Evolutionary conservation across 2,113 vertebrate genomes (phyloP).

Genomic region (Lycaon pictus): DNA sequence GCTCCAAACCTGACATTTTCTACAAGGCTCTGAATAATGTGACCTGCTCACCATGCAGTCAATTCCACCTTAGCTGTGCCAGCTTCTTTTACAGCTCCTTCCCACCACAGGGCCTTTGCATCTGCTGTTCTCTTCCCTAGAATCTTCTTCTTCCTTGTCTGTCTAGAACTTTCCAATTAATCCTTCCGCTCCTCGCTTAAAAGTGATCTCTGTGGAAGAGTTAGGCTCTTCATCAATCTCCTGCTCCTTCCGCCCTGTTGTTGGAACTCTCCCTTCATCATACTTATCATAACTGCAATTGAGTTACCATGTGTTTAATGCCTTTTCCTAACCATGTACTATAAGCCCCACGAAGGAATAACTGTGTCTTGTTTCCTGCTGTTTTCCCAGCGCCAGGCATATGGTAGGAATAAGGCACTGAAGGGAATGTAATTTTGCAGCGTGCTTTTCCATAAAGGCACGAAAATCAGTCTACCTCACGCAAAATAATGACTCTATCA

Average conservation of each 20-base stretch:
- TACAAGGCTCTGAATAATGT: background rate
- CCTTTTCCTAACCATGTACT: background rate
- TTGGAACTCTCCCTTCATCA: background rate
- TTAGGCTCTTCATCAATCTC: background rate
- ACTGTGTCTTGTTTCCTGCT: background rate
- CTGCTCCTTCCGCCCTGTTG: background rate
- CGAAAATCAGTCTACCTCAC: background rate
- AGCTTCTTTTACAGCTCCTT: background rate
- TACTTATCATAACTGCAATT: background rate
- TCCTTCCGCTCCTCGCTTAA: background rate
- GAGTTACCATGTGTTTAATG: background rate
- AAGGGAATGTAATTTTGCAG: background rate
- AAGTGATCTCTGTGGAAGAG: background rate
- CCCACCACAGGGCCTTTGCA: background rate
- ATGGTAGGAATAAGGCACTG: background rate
- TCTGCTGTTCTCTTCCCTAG: background rate
- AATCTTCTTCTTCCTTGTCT: background rate
- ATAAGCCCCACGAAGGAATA: background rate
- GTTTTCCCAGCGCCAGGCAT: background rate
- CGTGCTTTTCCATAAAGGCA: constrained; percentile 5
- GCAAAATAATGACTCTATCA: constrained; percentile 2
- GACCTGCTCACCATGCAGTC: background rate
- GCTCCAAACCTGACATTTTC: background rate
- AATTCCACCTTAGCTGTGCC: background rate
- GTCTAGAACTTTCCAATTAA: background rate